Evolutionary conservation across 2,797 vertebrate species (phyloP), one percentile per base, ranked within the genome.

Genomic region (Aplochiton taeniatus): DNA sequence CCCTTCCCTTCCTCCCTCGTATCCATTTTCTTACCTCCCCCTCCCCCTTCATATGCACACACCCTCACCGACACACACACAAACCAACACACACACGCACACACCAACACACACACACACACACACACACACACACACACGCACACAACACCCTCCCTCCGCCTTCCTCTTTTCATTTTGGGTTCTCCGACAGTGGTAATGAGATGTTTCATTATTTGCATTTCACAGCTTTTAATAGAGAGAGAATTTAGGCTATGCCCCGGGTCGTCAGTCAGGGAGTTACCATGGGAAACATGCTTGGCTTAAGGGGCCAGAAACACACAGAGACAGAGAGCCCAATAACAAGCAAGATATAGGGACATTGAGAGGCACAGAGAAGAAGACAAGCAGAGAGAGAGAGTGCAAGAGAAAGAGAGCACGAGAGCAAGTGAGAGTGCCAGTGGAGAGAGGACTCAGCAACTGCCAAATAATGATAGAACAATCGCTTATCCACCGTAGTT

Each of bases 141-240:
- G 6, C 31, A 6, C 31, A 31, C 31, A 31, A n/a, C 51, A n/a
- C n/a, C 2, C 31, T 3, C 64, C 43, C 20, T 41, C 49, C 7
- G 58, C 54, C 47, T 61, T 50, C 4, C 74, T 42, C 75, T 12
- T 63, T 11, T 61, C 66, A 58, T 52, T 73, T 87, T 85, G 85
- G 87, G 81, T 90, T 86, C 87, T 89, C 87, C 79, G 73, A 87
- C 87, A 85, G 87, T 88, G 84, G 85, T 93, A 91, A 93, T 92
- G 90, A 92, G 89, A 92, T 91, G 89, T 92, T 92, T 92, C 87
- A 91, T 92, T 91, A 92, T 92, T 92, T 91, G 91, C 87, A 90
- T 89, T 92, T 91, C 89, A 87, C 88, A 90, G 90, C 92, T 93
- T 92, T 92, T 92, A 92, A 92, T 92, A 92, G 91, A 88, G 89